A percentile compares a stretch with the other conserved stretches of the same genome.
Evolutionary conservation across 2,888 invertebrate genomes (phyloP).

Genomic region (Priocnemis perturbator): DNA sequence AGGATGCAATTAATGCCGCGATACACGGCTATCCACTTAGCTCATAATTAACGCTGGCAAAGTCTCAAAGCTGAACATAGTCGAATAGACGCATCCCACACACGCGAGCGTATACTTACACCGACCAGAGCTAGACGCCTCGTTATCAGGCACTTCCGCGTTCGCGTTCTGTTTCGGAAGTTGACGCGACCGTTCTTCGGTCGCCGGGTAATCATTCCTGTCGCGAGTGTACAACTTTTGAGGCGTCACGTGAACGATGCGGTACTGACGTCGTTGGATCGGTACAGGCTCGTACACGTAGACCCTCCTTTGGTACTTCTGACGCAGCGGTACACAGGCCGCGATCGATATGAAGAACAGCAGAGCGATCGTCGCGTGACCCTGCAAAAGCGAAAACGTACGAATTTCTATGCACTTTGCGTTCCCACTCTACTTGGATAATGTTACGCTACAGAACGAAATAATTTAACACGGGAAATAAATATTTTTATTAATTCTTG

Average conservation of each 20-base stretch:
- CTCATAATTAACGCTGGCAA: no score
- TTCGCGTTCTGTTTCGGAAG: not conserved
- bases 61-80: no score
- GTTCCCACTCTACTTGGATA: no score
- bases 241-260: not conserved
- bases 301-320: conserved; percentile 16
- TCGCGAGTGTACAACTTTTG: not conserved
- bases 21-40: no score
- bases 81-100: no score
- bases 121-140: no score
- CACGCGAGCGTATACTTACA: no score
- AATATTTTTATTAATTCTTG: no score
- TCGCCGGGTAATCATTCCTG: not conserved
- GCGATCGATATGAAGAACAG: conserved; percentile 24
- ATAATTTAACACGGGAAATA: no score
- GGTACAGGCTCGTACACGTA: conserved; percentile 21
- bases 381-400: conserved; percentile 45
- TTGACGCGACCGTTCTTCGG: not conserved
- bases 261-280: conserved; percentile 10
- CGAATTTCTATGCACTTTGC: no score
- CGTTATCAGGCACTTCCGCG: not conserved
- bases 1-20: no score
- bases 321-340: conserved; percentile 5
- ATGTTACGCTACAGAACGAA: no score
- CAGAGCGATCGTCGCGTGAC: conserved; percentile 39